A percentile compares a stretch with the other conserved stretches of the same genome.
phyloP scores from a whole-genome alignment of 2,113 vertebrate genomes.

The Crotalus viridis region DNA sequence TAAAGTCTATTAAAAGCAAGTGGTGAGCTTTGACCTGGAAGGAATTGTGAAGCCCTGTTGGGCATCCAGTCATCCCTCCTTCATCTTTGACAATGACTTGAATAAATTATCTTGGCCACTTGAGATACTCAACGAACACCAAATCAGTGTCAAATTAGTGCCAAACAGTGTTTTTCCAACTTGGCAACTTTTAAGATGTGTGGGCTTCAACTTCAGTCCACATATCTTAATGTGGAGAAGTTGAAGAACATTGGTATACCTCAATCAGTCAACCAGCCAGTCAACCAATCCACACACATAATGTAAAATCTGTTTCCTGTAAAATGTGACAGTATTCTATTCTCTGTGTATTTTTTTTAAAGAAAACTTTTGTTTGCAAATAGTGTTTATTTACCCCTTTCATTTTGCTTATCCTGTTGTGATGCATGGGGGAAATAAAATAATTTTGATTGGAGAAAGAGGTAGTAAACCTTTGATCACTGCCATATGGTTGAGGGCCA shows the following conservation, averaged over 20 bases:
- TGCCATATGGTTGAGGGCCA: background rate
- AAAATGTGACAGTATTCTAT: slow-evolving; percentile 47
- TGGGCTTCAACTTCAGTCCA: background rate
- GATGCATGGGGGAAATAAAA: slow-evolving; percentile 33
- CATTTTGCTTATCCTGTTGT: slow-evolving; percentile 41
- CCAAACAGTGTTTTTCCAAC: background rate
- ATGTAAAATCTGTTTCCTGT: slow-evolving; percentile 29
- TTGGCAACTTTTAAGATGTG: background rate
- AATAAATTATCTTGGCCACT: background rate
- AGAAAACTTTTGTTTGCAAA: slow-evolving; percentile 31
- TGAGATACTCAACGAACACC: background rate
- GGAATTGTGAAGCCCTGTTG: background rate
- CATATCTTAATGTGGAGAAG: background rate
- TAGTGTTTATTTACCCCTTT: background rate
- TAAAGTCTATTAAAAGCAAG: background rate
- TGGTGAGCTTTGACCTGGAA: background rate
- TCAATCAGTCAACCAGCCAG: background rate
- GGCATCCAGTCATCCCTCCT: background rate
- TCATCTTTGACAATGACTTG: background rate
- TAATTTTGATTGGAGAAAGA: slow-evolving; percentile 17
- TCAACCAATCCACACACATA: background rate
- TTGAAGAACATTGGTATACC: background rate
- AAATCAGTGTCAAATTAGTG: background rate
- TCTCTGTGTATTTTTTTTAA: slow-evolving; percentile 52
- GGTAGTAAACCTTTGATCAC: slow-evolving; percentile 25